Evolutionary conservation across 2,113 vertebrate genomes (phyloP).

Genomic region (Sprattus sprattus): DNA sequence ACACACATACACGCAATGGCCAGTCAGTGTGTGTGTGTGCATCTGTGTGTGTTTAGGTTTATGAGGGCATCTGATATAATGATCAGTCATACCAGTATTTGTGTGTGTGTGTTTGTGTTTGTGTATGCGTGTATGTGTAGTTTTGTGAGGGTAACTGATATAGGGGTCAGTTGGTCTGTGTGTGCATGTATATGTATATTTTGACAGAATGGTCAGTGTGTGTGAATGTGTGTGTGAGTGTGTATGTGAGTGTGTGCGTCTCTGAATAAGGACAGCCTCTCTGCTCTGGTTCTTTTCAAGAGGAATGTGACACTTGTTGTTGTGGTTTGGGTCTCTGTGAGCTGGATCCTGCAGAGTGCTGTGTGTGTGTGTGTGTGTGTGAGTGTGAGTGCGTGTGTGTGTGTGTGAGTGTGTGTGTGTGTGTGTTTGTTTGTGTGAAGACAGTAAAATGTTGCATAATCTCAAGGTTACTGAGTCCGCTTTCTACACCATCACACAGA

Average conservation of each 20-base stretch:
- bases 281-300: neutral
- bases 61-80: too few species aligned
- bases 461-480: neutral
- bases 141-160: neutral
- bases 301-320: constrained; percentile 5
- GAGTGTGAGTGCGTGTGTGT: neutral
- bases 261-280: neutral
- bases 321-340: neutral
- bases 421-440: neutral
- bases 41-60: too few species aligned
- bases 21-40: too few species aligned
- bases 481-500: neutral
- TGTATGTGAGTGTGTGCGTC: neutral
- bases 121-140: neutral
- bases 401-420: neutral
- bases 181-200: neutral
- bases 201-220: too few species aligned
- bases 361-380: neutral
- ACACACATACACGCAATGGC: too few species aligned
- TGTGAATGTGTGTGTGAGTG: neutral
- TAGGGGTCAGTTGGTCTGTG: neutral
- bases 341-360: neutral
- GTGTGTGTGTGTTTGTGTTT: too few species aligned
- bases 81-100: too few species aligned
- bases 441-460: neutral